Conservation (phyloP, 2,888 invertebrate genomes). For the Diploptera punctata region DNA sequence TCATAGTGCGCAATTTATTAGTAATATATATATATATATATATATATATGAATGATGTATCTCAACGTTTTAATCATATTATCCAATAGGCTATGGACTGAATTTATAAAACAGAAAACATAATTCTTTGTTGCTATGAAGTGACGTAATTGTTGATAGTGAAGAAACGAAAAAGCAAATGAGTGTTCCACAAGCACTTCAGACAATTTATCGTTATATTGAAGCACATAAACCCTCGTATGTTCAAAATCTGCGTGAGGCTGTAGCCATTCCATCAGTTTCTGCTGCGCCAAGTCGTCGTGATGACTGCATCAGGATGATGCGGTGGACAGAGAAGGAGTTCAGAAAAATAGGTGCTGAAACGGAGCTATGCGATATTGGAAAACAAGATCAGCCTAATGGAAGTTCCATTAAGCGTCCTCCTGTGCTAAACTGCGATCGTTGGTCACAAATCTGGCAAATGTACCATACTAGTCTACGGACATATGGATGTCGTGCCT, state of each 20-base stretch:
- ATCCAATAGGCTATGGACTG: no score
- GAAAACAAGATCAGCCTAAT: slow-evolving; percentile 54
- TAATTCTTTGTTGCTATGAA: no score
- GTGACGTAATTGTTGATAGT: no score
- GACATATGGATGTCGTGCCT: slow-evolving; percentile 68
- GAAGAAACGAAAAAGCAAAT: no score
- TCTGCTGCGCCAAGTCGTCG: slow-evolving; percentile 61
- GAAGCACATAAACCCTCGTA: slow-evolving; percentile 58
- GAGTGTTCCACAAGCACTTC: not conserved
- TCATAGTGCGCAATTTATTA: no score
- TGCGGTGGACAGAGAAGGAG: slow-evolving; percentile 55
- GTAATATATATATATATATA: no score
- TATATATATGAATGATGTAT: no score
- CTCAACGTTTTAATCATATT: no score
- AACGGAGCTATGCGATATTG: slow-evolving; percentile 55
- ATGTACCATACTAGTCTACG: slow-evolving; percentile 65
- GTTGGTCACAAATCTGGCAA: slow-evolving; percentile 60
- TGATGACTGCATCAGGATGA: slow-evolving; percentile 59
- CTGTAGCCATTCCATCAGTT: slow-evolving; percentile 65
- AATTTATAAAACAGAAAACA: no score
- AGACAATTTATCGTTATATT: slow-evolving; percentile 54
- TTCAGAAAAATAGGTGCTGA: slow-evolving; percentile 52
- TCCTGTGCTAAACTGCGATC: slow-evolving; percentile 57
- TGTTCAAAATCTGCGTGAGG: slow-evolving; percentile 58
- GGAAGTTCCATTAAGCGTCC: slow-evolving; percentile 56